Conservation (phyloP, 2,888 invertebrate species). For the Meghimatium bilineatum region DNA sequence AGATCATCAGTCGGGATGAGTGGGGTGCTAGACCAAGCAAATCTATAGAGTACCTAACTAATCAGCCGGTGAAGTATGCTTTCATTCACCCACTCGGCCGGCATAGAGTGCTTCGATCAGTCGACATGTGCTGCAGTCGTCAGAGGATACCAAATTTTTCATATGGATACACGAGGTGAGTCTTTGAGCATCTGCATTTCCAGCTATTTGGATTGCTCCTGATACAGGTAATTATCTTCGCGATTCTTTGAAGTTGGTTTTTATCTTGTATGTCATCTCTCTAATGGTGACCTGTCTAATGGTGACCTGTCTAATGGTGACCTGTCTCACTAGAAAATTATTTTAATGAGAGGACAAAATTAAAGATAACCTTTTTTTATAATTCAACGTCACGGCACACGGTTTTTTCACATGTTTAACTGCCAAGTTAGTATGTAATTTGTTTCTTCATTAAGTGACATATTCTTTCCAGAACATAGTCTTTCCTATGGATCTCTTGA, state of each 20-base stretch:
- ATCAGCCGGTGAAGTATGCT: conserved; percentile 52
- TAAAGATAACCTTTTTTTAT: too few relatives aligned
- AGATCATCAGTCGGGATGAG: conserved; percentile 59
- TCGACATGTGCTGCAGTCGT: conserved; percentile 51
- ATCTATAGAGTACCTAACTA: conserved; percentile 49
- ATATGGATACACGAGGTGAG: conserved; percentile 61
- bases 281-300: too few relatives aligned
- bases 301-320: not conserved
- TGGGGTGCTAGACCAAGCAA: conserved; percentile 65
- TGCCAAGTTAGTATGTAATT: too few relatives aligned
- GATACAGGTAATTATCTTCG: too few relatives aligned
- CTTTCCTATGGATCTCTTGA: too few relatives aligned
- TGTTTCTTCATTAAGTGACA: too few relatives aligned
- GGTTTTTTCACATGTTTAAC: too few relatives aligned
- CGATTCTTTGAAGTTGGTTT: too few relatives aligned
- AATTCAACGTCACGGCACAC: too few relatives aligned
- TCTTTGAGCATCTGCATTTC: not conserved
- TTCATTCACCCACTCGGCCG: conserved; percentile 78
- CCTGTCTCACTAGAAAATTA: not conserved
- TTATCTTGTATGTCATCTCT: too few relatives aligned
- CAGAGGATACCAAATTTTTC: conserved; percentile 58
- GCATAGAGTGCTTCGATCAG: conserved; percentile 69
- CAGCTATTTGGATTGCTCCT: too few relatives aligned
- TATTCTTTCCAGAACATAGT: too few relatives aligned
- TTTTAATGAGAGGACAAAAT: not conserved